Base-by-base conservation (phyloP, 2,113 vertebrate species). In the Lutjanus erythropterus region DNA sequence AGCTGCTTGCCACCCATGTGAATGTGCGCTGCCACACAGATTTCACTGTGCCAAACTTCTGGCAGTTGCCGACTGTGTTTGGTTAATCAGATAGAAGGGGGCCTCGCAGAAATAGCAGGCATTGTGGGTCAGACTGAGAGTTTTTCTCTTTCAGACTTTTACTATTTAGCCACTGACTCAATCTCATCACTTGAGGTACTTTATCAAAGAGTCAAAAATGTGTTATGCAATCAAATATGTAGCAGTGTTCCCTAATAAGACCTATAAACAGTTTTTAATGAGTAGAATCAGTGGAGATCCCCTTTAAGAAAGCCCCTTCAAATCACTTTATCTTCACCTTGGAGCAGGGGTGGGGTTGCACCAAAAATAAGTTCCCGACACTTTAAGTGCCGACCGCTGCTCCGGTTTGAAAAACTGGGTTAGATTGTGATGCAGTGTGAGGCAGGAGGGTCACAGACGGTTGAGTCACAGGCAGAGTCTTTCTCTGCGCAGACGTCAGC, bases 391-490 rank as follows among this genome's bases (percentile, higher is more conserved):
- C 14, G 60, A 14, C 55, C 14, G 16, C 68, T 75, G 33, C 2
- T 12, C 60, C 5, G 41, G 12, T 42, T 52, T 58, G 12, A 62
- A 58, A 27, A 80, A 42, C 19, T 56, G 33, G 33, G 58, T 80
- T 77, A 44, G 21, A 69, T 59, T 86, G n/a, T 82, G 73, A 64
- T 71, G 78, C 72, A 88, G 80, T 73, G 55, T 25, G 29, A 42
- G 49, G 21, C 55, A 39, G 75, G 23, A 61, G 80, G 68, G 78
- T 74, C n/a, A 39, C 47, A 78, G 59, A 74, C 11, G 1, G 74
- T 47, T 75, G 77, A 86, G 81, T 83, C 82, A 86, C 29, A 71
- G 47, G 44, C 64, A 60, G 58, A 12, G 15, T 53, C 64, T 11
- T 41, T 39, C 55, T 47, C 46, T 59, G 62, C 0, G 58, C 73